Evolutionary conservation across 2,113 vertebrate species (phyloP).

Genomic region (Syngnathoides biaculeatus): DNA sequence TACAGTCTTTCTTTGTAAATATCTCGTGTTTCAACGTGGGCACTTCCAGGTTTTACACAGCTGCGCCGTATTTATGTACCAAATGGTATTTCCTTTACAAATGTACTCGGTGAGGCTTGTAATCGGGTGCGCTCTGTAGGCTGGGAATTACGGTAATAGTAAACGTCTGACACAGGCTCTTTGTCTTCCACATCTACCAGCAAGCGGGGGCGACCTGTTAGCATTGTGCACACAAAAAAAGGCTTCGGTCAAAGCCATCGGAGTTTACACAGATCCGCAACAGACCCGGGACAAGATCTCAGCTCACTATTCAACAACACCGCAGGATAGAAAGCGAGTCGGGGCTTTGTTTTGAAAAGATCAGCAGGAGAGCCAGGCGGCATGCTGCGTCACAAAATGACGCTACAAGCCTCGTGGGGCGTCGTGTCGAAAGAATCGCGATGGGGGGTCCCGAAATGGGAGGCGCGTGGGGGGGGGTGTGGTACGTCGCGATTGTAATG

Average conservation of each 20-base stretch:
- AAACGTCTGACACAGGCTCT: slow-evolving; percentile 4
- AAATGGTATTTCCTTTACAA: too few species aligned
- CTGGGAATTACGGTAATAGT: too few species aligned
- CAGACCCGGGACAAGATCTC: slow-evolving; percentile 23
- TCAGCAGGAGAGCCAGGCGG: slow-evolving; percentile 44
- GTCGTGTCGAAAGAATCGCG: slow-evolving; percentile 24
- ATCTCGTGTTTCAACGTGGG: too few species aligned
- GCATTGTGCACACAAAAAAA: slow-evolving; percentile 16
- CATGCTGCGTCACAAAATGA: slow-evolving; percentile 39
- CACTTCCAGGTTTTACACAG: too few species aligned
- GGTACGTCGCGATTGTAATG: too few species aligned
- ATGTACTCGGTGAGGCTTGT: too few species aligned
- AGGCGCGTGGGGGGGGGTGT: too few species aligned
- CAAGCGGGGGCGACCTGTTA: slow-evolving; percentile 52
- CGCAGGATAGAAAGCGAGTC: slow-evolving; percentile 20
- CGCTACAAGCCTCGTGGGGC: slow-evolving; percentile 32
- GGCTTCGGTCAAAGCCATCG: slow-evolving; percentile 9
- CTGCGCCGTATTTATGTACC: too few species aligned
- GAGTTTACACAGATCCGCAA: slow-evolving; percentile 10
- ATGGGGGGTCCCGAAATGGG: not conserved
- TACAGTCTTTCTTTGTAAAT: too few species aligned
- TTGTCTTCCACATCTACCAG: slow-evolving; percentile 37
- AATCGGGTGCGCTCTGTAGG: too few species aligned
- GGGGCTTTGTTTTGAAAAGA: slow-evolving; percentile 44
- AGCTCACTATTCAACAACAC: slow-evolving; percentile 14